Base-by-base conservation (phyloP, 2,113 vertebrate species). In the Megaptera novaeangliae region DNA sequence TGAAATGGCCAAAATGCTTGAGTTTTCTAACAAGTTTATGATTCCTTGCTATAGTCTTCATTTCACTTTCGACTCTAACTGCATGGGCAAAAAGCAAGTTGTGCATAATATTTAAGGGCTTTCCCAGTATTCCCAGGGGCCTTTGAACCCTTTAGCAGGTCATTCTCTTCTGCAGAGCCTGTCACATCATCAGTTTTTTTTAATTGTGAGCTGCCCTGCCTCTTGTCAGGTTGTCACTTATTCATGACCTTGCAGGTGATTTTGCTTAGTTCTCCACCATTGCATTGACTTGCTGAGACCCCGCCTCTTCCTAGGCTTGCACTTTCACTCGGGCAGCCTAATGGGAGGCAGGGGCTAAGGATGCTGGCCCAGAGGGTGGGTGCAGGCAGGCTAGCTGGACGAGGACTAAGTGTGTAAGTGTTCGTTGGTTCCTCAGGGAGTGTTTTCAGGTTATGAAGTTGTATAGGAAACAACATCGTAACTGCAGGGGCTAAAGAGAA, bases 371-470 rank as follows among this genome's bases (percentile, higher is more conserved):
- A 12, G 27, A 46, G 77, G n/a, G 13, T 64, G 25, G 66, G 61
- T 72, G 39, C 25, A 21, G 10, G 57, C 20, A 27, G 23, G 41
- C n/a, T 2, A 6, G 25, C 36, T 55, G 46, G 31, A 11, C 23
- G 55, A 72, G 36, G 21, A 41, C 46, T 10, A 5, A 20, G 68
- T 41, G 31, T 89, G 74, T 55, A 3, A 12, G 34, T 46, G 41
- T 49, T 94, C 0, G 0, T 3, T 69, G 44, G 44, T 25, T 88
- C 72, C 18, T 66, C 5, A 0, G 25, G 59, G 41, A 81, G 3
- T 39, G 4, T 36, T 85, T 83, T 34, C 6, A 0, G 13, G n/a
- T 21, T n/a, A 18, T 3, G 14, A 90, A 55, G 8, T 41, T 27
- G 27, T 61, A 5, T 44, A 31, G 85, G 88, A 61, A 41, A 31